A percentile compares a stretch with the other conserved stretches of the same genome.
These are phyloP conservation scores for Octopus bimaculoides DNA, from an alignment of 1,140 invertebrate species.

Conservation along the genomic window DNA sequence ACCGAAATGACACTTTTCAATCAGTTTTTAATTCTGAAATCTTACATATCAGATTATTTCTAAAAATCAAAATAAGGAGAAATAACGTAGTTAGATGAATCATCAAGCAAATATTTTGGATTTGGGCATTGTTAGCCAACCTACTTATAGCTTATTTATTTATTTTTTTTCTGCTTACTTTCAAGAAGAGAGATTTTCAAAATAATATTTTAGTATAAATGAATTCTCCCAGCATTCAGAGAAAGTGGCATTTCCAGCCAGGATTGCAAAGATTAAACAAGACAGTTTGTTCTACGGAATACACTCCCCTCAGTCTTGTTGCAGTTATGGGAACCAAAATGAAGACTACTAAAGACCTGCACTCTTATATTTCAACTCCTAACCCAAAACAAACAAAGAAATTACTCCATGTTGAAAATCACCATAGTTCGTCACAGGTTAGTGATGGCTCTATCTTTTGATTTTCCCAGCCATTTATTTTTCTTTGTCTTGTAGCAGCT, in stretches of 20 bases:
- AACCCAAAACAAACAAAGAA: no score
- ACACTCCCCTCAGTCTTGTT: slow-evolving; percentile 1
- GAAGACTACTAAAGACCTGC: neutral
- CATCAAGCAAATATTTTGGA: neutral
- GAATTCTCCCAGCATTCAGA: neutral
- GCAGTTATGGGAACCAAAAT: neutral
- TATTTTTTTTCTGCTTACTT: neutral
- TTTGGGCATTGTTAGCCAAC: neutral
- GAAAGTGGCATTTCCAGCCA: neutral
- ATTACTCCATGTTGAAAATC: no score
- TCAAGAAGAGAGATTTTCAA: neutral
- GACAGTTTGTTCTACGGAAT: neutral
- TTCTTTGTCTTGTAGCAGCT: no score
- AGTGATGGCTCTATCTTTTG: no score
- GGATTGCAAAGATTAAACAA: neutral
- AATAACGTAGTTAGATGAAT: no score
- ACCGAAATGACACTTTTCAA: neutral
- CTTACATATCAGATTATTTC: neutral
- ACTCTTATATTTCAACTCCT: no score
- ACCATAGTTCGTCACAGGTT: no score
- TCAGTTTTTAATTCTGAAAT: neutral
- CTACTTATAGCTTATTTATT: neutral
- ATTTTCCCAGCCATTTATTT: no score
- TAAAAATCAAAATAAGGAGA: neutral
- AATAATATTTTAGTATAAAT: neutral